Percentiles rank a stretch among this genome's conserved stretches.
phyloP scores from a whole-genome alignment of 2,113 vertebrate genomes.

The Forbesichthys agassizii region DNA sequence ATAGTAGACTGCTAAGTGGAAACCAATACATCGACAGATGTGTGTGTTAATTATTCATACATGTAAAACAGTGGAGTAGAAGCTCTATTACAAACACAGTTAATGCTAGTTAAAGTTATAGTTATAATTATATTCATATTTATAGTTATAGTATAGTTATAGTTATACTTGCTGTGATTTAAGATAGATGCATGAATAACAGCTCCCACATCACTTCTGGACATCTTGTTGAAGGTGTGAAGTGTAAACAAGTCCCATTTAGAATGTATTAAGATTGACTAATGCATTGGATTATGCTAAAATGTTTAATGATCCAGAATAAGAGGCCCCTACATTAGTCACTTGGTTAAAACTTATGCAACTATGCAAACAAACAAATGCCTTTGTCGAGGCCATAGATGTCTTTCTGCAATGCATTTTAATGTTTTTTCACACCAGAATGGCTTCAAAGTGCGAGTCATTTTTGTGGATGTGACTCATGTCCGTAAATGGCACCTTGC shows the following conservation, averaged over 20 bases:
- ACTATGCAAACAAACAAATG: constrained; percentile 36
- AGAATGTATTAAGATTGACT: constrained; percentile 24
- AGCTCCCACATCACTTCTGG: constrained; percentile 15
- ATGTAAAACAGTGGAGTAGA: constrained; percentile 17
- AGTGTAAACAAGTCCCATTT: constrained; percentile 30
- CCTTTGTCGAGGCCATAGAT: not conserved
- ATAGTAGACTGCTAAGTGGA: constrained; percentile 11
- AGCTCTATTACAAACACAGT: not conserved
- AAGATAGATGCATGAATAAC: constrained; percentile 17
- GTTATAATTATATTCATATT: constrained; percentile 17
- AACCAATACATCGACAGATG: constrained; percentile 48
- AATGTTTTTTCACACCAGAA: constrained; percentile 37
- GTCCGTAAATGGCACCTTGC: constrained; percentile 39
- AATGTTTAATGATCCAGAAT: constrained; percentile 37
- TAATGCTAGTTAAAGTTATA: not conserved
- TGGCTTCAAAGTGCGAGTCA: constrained; percentile 23
- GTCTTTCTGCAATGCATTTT: constrained; percentile 39
- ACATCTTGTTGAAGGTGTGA: constrained; percentile 22
- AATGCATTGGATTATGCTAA: constrained; percentile 59
- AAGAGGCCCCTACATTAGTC: constrained; percentile 30
- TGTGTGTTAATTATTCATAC: constrained; percentile 63
- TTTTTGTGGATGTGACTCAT: constrained; percentile 6
- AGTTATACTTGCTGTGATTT: constrained; percentile 13
- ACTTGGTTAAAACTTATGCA: constrained; percentile 43
- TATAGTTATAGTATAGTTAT: not conserved